Percentiles rank a stretch among this genome's conserved stretches.
phyloP scores from a whole-genome alignment of 2,888 invertebrate genomes.

The Pachydiplax longipennis region DNA sequence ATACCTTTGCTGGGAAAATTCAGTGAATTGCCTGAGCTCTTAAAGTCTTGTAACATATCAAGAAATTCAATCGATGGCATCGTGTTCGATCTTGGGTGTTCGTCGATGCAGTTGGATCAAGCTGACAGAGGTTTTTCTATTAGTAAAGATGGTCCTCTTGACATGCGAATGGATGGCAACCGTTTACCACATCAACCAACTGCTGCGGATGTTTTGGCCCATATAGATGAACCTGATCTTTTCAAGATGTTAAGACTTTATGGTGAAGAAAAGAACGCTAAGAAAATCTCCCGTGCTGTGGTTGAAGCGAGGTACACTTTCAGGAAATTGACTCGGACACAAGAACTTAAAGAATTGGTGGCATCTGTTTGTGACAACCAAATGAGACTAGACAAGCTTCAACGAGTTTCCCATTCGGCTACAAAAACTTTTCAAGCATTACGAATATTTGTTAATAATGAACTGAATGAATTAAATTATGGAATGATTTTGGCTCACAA shows the following conservation, averaged over 20 bases:
- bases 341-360: conserved; percentile 80
- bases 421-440: conserved; percentile 94
- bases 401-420: conserved; percentile 79
- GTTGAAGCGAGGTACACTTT: conserved; percentile 82
- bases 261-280: conserved; percentile 88
- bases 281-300: conserved; percentile 85
- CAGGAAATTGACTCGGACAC: conserved; percentile 79
- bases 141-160: conserved; percentile 84
- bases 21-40: conserved; percentile 79
- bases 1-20: conserved; percentile 86
- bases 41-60: conserved; percentile 67
- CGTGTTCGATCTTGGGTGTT: conserved; percentile 92
- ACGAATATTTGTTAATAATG: conserved; percentile 95
- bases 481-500: conserved; percentile 79
- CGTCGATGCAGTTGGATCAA: conserved; percentile 92
- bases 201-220: conserved; percentile 86
- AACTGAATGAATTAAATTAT: conserved; percentile 92
- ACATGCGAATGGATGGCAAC: conserved; percentile 94
- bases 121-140: conserved; percentile 86
- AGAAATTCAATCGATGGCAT: conserved; percentile 82
- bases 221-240: conserved; percentile 78
- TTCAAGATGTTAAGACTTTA: conserved; percentile 83
- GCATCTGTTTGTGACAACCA: conserved; percentile 67
- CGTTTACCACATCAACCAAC: conserved; percentile 76
- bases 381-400: conserved; percentile 73